Conservation (phyloP, 1,140 invertebrate genomes). For the Kradibia gibbosae region DNA sequence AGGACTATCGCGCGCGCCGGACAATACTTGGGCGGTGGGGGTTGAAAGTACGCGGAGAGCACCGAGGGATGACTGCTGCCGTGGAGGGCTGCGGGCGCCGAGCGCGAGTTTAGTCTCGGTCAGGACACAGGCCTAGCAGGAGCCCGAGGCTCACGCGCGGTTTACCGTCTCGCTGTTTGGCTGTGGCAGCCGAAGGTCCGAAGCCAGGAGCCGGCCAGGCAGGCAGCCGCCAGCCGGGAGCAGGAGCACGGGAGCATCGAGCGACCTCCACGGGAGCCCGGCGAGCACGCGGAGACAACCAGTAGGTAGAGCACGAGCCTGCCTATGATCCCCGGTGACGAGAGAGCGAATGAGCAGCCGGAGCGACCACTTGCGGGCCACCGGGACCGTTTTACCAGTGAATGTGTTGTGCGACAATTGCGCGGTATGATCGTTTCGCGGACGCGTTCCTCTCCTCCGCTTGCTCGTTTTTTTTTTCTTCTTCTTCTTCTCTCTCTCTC, state of each 20-base stretch:
- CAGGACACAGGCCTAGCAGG: slow-evolving; percentile 72
- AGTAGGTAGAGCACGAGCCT: slow-evolving; percentile 33
- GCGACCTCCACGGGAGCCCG: neutral
- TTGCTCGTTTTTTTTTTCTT: neutral
- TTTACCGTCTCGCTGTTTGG: neutral
- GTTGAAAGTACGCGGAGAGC: slow-evolving; percentile 63
- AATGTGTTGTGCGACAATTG: slow-evolving; percentile 35
- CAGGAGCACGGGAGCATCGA: neutral
- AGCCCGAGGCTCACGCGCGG: slow-evolving; percentile 60
- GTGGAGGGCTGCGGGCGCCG: slow-evolving; percentile 47
- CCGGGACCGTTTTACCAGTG: slow-evolving; percentile 15
- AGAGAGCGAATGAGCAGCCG: slow-evolving; percentile 8
- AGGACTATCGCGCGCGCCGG: slow-evolving; percentile 31
- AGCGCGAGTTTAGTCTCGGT: slow-evolving; percentile 72
- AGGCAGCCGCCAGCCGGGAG: neutral
- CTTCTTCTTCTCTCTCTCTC: neutral
- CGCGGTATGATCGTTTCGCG: neutral
- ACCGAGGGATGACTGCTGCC: slow-evolving; percentile 68
- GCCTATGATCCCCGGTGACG: neutral
- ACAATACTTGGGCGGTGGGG: slow-evolving; percentile 62
- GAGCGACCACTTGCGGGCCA: slow-evolving; percentile 24
- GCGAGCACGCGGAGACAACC: neutral
- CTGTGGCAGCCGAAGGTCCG: neutral
- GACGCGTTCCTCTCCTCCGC: neutral
- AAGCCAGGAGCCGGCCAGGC: slow-evolving; percentile 29